These are phyloP conservation scores for Phataginus tetradactyla DNA, from an alignment of 2,797 vertebrate species.

Conservation along the genomic window DNA sequence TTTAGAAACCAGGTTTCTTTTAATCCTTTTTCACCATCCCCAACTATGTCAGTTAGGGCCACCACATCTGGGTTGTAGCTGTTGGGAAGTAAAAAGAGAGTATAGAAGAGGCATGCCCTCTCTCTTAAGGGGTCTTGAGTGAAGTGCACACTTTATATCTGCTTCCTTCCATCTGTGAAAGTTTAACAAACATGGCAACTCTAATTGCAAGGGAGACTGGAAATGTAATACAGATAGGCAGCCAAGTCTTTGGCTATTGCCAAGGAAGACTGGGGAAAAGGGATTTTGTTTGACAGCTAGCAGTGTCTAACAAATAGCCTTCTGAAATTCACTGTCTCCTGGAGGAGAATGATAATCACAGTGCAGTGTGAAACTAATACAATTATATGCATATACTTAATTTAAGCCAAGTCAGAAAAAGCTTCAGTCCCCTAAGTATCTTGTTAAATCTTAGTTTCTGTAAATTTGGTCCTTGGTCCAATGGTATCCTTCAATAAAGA, in stretches of 20 bases:
- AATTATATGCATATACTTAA: background rate
- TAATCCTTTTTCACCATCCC: background rate
- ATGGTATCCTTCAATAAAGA: background rate
- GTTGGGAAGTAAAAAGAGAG: background rate
- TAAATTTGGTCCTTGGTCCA: background rate
- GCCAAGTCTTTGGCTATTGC: background rate
- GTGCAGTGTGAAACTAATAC: background rate
- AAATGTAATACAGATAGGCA: background rate
- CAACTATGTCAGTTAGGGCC: background rate
- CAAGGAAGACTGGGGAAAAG: background rate
- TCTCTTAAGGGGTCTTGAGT: background rate
- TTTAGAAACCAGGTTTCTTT: background rate
- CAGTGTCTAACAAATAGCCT: constrained; percentile 21
- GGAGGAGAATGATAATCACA: background rate
- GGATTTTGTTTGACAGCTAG: background rate
- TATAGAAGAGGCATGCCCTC: background rate
- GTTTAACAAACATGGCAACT: background rate
- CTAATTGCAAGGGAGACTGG: background rate
- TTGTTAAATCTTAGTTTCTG: background rate
- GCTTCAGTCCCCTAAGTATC: background rate
- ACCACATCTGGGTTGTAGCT: background rate
- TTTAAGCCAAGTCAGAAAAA: background rate
- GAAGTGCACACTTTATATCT: background rate
- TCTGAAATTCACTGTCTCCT: background rate
- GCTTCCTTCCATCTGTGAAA: background rate